Evolutionary conservation across 1,140 invertebrate genomes (phyloP).

Genomic region (Hestina assimilis): DNA sequence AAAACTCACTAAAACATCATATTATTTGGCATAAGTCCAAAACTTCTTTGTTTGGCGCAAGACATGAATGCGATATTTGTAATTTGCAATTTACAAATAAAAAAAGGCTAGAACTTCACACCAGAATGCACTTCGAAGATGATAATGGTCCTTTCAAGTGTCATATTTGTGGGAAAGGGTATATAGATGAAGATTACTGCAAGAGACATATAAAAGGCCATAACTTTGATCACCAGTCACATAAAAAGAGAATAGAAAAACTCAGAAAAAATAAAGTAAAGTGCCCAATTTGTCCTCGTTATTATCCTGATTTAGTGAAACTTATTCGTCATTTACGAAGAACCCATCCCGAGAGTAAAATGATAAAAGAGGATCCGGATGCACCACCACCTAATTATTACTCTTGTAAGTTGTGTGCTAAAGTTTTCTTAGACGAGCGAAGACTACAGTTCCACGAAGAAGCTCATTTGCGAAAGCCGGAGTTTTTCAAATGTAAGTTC

Average conservation of each 20-base stretch:
- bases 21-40: conserved; percentile 69
- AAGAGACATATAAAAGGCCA: conserved; percentile 66
- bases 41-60: conserved; percentile 49
- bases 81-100: conserved; percentile 69
- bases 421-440: conserved; percentile 63
- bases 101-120: conserved; percentile 55
- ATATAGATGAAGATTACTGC: conserved; percentile 57
- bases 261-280: conserved; percentile 66
- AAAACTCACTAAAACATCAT: conserved; percentile 66
- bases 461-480: conserved; percentile 62
- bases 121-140: conserved; percentile 63
- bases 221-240: conserved; percentile 65
- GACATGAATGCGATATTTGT: conserved; percentile 66
- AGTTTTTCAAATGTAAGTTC: conserved; percentile 73
- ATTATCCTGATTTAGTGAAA: conserved; percentile 62
- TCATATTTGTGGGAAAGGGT: conserved; percentile 65
- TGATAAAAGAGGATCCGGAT: conserved; percentile 74
- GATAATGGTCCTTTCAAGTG: conserved; percentile 67
- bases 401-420: conserved; percentile 70
- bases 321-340: conserved; percentile 65
- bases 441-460: conserved; percentile 62
- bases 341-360: conserved; percentile 72
- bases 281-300: conserved; percentile 67
- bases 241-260: conserved; percentile 62
- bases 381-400: conserved; percentile 54